Base-by-base conservation (phyloP, 2,888 invertebrate species). In the Sarcophaga carnaria region DNA sequence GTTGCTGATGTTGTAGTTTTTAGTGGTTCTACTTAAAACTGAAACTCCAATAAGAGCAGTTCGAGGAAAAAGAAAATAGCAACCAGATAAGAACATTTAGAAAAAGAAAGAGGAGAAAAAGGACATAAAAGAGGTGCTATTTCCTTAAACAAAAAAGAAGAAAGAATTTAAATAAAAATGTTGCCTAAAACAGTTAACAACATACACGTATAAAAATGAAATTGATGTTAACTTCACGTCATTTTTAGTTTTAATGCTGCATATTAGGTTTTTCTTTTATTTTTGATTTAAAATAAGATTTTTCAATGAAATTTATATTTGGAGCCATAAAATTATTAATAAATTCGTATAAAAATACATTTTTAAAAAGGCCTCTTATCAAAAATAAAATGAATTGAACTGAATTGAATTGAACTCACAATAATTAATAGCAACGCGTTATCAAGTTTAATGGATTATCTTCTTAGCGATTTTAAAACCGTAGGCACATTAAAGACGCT, bases 21-120 rank as follows among this genome's bases (percentile, higher is more conserved):
- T 60, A 71, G 80, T 74, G 66, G 69, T 80, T 78, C 60, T 81
- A 75, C 70, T 82, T 82, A 49, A 76, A 67, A 59, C 54, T 45
- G 22, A 60, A 80, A 62, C 64, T 69, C 10, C 20, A n/a, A 10
- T 62, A 62, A 62, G 62, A 62, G 62, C n/a, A 17, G 10, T n/a
- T 20, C 1, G 10, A 20, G n/a, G 62, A 62, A 20, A 62, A 20
- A 1, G 1, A 22, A 62, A 20, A 62, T 17, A 22, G 3, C 62
- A 62, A 20, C 10, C 17, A 62, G 20, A 62, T 62, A 62, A 22
- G 22, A 62, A 62, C 17, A 62, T 20, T 17, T 62, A 20, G 5
- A 62, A n/a, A 20, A 17, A 62, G 5, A 10, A 10, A n/a, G 1
- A 1, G 22, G 2, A 62, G 0, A 10, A n/a, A 6, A 10, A 1